phyloP scores from a whole-genome alignment of 2,888 invertebrate species.

The Callimorpha dominula region DNA sequence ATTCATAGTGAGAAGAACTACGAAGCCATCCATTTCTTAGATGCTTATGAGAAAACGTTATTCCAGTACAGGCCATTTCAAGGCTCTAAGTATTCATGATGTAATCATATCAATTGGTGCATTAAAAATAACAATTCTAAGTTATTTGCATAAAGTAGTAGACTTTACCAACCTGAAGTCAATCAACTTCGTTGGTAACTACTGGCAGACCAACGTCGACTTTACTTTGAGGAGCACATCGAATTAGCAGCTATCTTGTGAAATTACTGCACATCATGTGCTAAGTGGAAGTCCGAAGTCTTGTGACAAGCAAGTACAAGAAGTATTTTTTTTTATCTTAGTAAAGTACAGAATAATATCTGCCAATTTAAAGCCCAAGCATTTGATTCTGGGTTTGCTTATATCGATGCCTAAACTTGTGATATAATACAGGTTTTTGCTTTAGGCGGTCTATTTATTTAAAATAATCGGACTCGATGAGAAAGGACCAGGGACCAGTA shows the following conservation, averaged over 20 bases:
- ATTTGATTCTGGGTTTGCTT: no score
- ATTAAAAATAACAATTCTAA: no score
- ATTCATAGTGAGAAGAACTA: constrained; percentile 80
- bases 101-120: no score
- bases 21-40: constrained; percentile 85
- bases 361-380: no score
- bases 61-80: constrained; percentile 86
- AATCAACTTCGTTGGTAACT: constrained; percentile 84
- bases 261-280: constrained; percentile 84
- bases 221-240: constrained; percentile 67
- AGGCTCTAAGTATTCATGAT: constrained; percentile 76
- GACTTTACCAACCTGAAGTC: constrained; percentile 75
- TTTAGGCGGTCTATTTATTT: no score
- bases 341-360: no score
- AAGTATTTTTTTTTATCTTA: no score
- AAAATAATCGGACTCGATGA: no score
- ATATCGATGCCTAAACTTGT: no score
- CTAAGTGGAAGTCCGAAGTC: constrained; percentile 66
- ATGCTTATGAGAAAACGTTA: constrained; percentile 86
- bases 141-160: constrained; percentile 63
- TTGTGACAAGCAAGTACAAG: constrained; percentile 59
- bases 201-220: constrained; percentile 87
- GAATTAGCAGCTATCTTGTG: no score
- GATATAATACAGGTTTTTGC: no score
- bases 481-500: no score